Evolutionary conservation across 2,888 invertebrate genomes (phyloP).

Genomic region (Conomelus anceps): DNA sequence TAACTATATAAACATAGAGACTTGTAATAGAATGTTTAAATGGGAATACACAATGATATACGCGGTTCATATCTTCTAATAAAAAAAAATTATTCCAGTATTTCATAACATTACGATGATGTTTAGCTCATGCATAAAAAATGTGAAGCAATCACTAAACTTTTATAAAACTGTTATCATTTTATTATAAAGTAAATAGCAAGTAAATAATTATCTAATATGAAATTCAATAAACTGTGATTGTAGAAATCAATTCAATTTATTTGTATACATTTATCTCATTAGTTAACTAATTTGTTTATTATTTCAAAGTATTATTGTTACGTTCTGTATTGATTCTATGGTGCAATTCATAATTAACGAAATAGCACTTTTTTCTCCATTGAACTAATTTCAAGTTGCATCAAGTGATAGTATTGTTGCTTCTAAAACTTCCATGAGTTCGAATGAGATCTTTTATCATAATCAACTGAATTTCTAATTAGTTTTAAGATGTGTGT

Average conservation of each 20-base stretch:
- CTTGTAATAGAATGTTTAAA: background rate
- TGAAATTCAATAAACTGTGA: too few species aligned
- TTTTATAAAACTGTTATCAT: too few species aligned
- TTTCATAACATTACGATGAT: background rate
- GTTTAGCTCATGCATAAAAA: background rate
- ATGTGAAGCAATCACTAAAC: too few species aligned
- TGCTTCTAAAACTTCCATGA: background rate
- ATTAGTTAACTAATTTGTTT: too few species aligned
- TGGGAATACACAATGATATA: background rate
- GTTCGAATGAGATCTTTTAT: background rate
- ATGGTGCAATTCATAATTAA: background rate
- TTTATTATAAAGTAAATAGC: too few species aligned
- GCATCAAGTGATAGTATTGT: background rate
- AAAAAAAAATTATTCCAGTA: background rate
- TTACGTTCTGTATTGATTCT: background rate
- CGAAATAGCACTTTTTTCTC: background rate
- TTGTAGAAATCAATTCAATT: too few species aligned
- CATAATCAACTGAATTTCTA: too few species aligned
- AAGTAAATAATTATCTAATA: too few species aligned
- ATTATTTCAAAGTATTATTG: too few species aligned
- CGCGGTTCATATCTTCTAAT: background rate
- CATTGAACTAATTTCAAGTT: background rate
- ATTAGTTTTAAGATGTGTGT: background rate
- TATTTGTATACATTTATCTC: too few species aligned
- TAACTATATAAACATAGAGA: background rate